phyloP scores from a whole-genome alignment of 2,113 vertebrate genomes.

The Morphnarchus princeps region DNA sequence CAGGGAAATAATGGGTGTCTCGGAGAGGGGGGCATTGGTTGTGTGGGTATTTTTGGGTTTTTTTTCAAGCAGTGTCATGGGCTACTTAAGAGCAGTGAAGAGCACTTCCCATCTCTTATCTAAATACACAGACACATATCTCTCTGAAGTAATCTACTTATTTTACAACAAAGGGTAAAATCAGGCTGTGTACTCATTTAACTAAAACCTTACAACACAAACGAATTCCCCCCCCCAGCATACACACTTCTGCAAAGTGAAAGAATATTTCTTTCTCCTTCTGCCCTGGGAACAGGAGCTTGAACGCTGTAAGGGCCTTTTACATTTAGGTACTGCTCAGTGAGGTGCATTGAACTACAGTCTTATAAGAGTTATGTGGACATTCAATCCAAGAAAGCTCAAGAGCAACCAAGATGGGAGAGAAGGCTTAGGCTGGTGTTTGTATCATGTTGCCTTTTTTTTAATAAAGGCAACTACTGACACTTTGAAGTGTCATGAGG shows the following conservation, averaged over 20 bases:
- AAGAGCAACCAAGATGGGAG: neutral
- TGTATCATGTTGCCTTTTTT: neutral
- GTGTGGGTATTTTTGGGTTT: neutral
- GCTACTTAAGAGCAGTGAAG: neutral
- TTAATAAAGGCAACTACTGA: neutral
- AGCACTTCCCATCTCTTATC: neutral
- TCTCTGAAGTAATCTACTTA: neutral
- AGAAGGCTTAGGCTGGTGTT: neutral
- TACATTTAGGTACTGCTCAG: neutral
- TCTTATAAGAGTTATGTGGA: neutral
- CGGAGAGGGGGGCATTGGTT: neutral
- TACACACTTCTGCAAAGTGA: neutral
- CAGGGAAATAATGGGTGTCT: neutral
- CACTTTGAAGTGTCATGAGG: neutral
- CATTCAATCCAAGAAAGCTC: neutral
- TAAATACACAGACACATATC: neutral
- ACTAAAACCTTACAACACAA: neutral
- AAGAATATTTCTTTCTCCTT: neutral
- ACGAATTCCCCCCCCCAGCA: neutral
- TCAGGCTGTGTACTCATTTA: neutral
- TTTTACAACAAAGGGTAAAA: neutral
- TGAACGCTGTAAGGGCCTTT: neutral
- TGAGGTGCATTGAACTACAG: neutral
- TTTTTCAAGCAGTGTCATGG: neutral
- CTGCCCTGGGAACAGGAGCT: neutral